Evolutionary conservation across 2,888 invertebrate genomes (phyloP).

Genomic region (Fabriciana adippe): DNA sequence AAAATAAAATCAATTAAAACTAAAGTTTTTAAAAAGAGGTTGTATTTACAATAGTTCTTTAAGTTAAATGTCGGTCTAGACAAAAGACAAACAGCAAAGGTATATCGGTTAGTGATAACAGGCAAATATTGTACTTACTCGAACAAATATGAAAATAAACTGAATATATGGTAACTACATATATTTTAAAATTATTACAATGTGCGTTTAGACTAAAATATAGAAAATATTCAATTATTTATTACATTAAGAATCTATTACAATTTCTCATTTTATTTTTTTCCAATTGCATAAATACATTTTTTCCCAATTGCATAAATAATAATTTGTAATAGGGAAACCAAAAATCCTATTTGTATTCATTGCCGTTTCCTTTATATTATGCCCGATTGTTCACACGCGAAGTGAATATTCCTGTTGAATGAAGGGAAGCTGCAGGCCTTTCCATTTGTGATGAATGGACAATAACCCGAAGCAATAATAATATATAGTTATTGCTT

Average conservation of each 20-base stretch:
- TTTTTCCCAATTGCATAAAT: neutral
- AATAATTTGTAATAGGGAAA: conserved; percentile 21
- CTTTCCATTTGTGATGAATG: conserved; percentile 74
- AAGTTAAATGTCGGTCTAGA: conserved; percentile 14
- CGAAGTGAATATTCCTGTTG: conserved; percentile 62
- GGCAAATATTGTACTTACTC: conserved; percentile 13
- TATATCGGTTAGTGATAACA: conserved; percentile 15
- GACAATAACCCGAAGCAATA: conserved; percentile 64
- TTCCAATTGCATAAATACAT: no score
- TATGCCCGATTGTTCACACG: conserved; percentile 64
- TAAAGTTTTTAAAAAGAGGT: neutral
- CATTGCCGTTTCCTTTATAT: conserved; percentile 58
- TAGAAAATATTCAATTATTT: neutral
- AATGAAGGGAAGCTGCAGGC: conserved; percentile 62
- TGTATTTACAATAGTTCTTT: neutral
- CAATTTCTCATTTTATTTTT: conserved; percentile 2
- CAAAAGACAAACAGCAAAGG: conserved; percentile 19
- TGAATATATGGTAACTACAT: neutral
- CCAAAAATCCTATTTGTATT: conserved; percentile 69
- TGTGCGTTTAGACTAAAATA: neutral
- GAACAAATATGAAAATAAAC: conserved; percentile 1
- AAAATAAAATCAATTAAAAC: no score
- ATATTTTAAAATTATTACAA: neutral
- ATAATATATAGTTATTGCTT: conserved; percentile 43
- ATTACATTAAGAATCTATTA: neutral